Base-by-base conservation (phyloP, 2,888 invertebrate species). In the Netelia virgata region DNA sequence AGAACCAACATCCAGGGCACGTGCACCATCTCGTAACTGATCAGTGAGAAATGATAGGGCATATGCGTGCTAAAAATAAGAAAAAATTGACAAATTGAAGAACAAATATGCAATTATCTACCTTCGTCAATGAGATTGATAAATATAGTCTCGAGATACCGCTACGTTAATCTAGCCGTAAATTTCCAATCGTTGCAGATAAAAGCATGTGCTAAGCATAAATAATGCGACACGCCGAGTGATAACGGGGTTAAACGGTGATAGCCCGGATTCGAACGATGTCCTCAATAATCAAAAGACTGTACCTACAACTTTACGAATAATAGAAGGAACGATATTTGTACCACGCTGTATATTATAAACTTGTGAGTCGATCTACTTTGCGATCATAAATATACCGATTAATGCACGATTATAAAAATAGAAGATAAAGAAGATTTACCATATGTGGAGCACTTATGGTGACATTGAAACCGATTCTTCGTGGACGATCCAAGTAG, bases 391-490 rank as follows among this genome's bases (percentile, higher is more conserved):
- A 36, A 36, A 36, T 36, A 36, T 36, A 0, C 36, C 36, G 36
- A 36, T 36, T 36, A 5, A 36, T 6, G 36, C 8, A 1, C 5
- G 36, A 36, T 36, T 36, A 36, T 36, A 6, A 36, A 36, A 36
- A 8, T 36, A 36, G 23, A 23, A 23, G 23, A 23, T 23, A 36
- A 23, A 28, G 28, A 3, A 2, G 28, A 28, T 3, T 88, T 94
- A 97, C 98, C 99, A 99, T 99, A 92, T 99, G 99, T 10, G 99
- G 99, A 41, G 99, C 99, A 94, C 98, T 98, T 83, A 99, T 99
- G 0, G 99, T 99, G 9, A 98, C 99, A 63, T 98, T 97, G 93
- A 96, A 98, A 57, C 99, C 99, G 92, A 99, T 99, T 77, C 97
- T 95, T 93, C 98, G 98, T 0, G 99, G 99, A 14, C 97, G 96